Conservation (phyloP, 92 coral and sea anemone genomes). For the Umimayanthus kanabou region DNA sequence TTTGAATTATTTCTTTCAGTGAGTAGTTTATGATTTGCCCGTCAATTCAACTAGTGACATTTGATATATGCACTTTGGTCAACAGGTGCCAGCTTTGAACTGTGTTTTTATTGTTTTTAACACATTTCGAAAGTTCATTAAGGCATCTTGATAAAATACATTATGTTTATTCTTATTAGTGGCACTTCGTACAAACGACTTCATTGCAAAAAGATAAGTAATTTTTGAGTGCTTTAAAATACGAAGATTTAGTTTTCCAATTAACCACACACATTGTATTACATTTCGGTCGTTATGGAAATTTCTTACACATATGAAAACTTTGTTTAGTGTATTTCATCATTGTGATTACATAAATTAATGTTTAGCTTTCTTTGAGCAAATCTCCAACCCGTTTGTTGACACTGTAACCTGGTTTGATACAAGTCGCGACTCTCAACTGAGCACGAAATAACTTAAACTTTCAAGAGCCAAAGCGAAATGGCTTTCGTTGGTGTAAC, state of each 20-base stretch:
- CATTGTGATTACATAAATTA: neutral
- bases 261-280: neutral
- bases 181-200: neutral
- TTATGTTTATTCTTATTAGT: too few species aligned
- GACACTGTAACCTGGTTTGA: conserved; percentile 11
- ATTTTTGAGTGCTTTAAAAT: neutral
- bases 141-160: too few species aligned
- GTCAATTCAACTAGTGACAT: too few species aligned
- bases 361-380: neutral
- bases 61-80: too few species aligned
- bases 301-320: neutral
- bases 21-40: too few species aligned
- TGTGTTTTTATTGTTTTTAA: too few species aligned
- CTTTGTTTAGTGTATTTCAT: neutral
- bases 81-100: too few species aligned
- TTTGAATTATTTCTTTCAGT: too few species aligned
- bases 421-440: neutral
- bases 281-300: conserved; percentile 18
- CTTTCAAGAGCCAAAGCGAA: neutral
- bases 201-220: neutral
- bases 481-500: neutral
- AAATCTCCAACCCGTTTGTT: neutral
- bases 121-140: too few species aligned
- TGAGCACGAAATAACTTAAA: neutral
- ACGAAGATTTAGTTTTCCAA: neutral